These are phyloP conservation scores for Villa cingulata DNA, from an alignment of 2,888 invertebrate genomes.

Conservation along the genomic window DNA sequence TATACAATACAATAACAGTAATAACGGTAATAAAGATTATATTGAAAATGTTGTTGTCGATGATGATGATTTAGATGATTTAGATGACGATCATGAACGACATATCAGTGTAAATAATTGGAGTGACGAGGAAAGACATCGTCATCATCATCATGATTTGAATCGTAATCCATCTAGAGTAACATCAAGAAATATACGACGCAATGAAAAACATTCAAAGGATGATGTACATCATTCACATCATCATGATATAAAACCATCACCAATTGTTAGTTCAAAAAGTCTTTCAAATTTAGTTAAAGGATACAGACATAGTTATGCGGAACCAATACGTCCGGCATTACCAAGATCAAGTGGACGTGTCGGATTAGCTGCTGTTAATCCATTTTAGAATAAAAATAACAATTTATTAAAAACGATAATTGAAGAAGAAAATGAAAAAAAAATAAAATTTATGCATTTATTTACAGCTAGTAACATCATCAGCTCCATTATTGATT, in stretches of 20 bases:
- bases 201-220: constrained; percentile 1
- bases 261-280: constrained; percentile 22
- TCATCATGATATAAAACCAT: neutral
- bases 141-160: too few relatives aligned
- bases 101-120: constrained; percentile 20
- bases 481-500: too few relatives aligned
- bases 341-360: constrained; percentile 24
- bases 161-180: neutral
- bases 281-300: constrained; percentile 30
- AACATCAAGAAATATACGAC: constrained; percentile 3
- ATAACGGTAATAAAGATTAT: neutral
- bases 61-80: constrained; percentile 22
- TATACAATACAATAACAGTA: too few relatives aligned
- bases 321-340: constrained; percentile 21
- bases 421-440: too few relatives aligned
- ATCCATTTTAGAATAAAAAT: constrained; percentile 34
- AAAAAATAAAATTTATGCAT: too few relatives aligned
- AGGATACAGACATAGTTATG: constrained; percentile 36
- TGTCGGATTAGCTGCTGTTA: constrained; percentile 35
- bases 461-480: too few relatives aligned
- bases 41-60: neutral
- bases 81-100: constrained; percentile 15
- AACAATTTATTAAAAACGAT: too few relatives aligned
- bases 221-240: neutral
- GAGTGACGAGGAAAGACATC: constrained; percentile 29